Conservation (phyloP, 2,888 invertebrate species). For the Lucinisca nassula region DNA sequence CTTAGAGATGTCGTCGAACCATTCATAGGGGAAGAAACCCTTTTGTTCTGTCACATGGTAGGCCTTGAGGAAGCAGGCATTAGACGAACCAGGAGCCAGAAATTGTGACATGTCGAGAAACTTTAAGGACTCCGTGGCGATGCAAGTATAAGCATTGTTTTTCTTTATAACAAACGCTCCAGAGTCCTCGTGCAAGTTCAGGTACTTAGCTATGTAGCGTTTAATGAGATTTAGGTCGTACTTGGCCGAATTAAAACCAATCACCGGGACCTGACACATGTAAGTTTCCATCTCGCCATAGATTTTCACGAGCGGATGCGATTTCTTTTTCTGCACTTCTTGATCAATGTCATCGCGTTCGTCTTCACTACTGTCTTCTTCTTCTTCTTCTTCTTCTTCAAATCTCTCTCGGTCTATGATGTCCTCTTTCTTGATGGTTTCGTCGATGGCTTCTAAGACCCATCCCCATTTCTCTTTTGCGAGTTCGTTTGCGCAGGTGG, state of each 20-base stretch:
- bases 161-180: slow-evolving; percentile 11
- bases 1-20: slow-evolving; percentile 28
- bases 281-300: slow-evolving; percentile 17
- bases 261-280: slow-evolving; percentile 25
- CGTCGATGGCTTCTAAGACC: no score
- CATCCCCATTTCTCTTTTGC: no score
- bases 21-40: slow-evolving; percentile 34
- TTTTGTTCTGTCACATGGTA: slow-evolving; percentile 39
- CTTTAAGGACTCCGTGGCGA: no score
- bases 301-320: slow-evolving; percentile 17
- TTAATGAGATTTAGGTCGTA: slow-evolving; percentile 61
- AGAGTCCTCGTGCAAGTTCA: slow-evolving; percentile 30
- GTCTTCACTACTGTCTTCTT: no score
- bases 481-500: background rate
- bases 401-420: background rate
- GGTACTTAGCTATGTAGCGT: slow-evolving; percentile 15
- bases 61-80: slow-evolving; percentile 56
- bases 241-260: no score
- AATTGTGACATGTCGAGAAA: slow-evolving; percentile 60
- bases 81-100: slow-evolving; percentile 49
- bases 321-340: background rate
- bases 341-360: background rate
- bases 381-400: background rate
- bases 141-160: no score
- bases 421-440: no score